phyloP scores from a whole-genome alignment of 2,113 vertebrate genomes.

The Podiceps cristatus region DNA sequence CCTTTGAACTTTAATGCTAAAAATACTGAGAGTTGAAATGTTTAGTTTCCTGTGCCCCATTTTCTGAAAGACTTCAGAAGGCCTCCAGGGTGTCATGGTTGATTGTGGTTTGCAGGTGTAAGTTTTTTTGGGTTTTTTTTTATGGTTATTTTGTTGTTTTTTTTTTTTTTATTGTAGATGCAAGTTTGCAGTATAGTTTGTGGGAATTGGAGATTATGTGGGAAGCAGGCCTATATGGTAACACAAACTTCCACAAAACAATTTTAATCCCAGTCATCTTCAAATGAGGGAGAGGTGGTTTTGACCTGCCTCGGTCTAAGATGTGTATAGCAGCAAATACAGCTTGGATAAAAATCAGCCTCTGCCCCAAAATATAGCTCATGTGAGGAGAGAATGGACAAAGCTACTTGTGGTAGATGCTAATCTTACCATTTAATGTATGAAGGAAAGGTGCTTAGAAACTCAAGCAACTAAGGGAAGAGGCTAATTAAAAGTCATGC shows the following conservation, averaged over 20 bases:
- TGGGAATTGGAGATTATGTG: not conserved
- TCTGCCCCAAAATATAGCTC: not conserved
- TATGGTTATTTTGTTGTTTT: not conserved
- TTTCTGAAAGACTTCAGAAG: not conserved
- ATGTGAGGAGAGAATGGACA: not conserved
- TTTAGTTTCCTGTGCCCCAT: not conserved
- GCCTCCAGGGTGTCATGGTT: not conserved
- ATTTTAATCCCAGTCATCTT: not conserved
- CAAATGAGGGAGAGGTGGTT: not conserved
- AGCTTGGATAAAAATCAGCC: not conserved
- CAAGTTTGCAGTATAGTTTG: not conserved
- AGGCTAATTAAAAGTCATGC: not conserved
- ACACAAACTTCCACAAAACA: not conserved
- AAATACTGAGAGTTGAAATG: not conserved
- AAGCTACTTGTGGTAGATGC: not conserved
- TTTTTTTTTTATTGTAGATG: not conserved
- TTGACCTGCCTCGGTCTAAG: not conserved
- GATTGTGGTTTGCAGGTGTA: not conserved
- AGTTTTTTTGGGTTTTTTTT: not conserved
- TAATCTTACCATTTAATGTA: not conserved
- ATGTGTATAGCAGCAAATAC: not conserved
- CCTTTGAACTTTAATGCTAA: not conserved
- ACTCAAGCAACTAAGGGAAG: not conserved
- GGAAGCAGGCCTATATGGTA: not conserved
- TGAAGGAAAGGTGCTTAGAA: not conserved